These are phyloP conservation scores for Dendronephthya gigantea DNA, from an alignment of 64 coral and sea anemone species.

Conservation along the genomic window DNA sequence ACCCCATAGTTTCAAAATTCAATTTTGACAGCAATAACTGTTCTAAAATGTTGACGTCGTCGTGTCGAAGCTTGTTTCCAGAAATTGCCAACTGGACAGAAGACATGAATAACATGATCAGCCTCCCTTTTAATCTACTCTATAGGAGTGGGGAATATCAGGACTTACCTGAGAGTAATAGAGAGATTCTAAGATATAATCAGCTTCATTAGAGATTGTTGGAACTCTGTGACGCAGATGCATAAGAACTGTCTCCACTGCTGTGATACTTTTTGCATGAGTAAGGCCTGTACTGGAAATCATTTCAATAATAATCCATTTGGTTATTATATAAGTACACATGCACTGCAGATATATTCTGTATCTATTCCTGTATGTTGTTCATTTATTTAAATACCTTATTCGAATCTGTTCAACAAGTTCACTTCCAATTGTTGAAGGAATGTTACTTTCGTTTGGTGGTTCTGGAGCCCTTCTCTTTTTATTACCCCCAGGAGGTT, in stretches of 20 bases:
- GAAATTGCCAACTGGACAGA: too few relatives aligned
- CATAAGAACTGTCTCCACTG: conserved; percentile 62
- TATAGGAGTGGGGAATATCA: too few relatives aligned
- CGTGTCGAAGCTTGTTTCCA: too few relatives aligned
- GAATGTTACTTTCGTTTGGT: not conserved
- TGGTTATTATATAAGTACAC: not conserved
- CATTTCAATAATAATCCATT: not conserved
- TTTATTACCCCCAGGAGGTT: not conserved
- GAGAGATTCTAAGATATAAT: conserved; percentile 55
- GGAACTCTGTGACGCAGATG: conserved; percentile 59
- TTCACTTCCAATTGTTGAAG: not conserved
- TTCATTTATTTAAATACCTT: too few relatives aligned
- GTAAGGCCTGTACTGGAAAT: conserved; percentile 67
- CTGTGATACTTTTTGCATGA: conserved; percentile 70
- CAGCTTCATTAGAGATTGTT: conserved; percentile 44
- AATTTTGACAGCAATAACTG: too few relatives aligned
- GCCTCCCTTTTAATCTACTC: too few relatives aligned
- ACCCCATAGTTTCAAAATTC: too few relatives aligned
- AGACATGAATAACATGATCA: too few relatives aligned
- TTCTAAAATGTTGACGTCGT: too few relatives aligned
- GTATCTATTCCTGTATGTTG: too few relatives aligned
- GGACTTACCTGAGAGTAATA: conserved; percentile 50
- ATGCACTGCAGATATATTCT: too few relatives aligned
- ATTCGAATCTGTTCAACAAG: conserved; percentile 1
- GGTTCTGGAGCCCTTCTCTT: not conserved